Base-by-base conservation (phyloP, 64 coral and sea anemone genomes). In the Montipora sp. region DNA sequence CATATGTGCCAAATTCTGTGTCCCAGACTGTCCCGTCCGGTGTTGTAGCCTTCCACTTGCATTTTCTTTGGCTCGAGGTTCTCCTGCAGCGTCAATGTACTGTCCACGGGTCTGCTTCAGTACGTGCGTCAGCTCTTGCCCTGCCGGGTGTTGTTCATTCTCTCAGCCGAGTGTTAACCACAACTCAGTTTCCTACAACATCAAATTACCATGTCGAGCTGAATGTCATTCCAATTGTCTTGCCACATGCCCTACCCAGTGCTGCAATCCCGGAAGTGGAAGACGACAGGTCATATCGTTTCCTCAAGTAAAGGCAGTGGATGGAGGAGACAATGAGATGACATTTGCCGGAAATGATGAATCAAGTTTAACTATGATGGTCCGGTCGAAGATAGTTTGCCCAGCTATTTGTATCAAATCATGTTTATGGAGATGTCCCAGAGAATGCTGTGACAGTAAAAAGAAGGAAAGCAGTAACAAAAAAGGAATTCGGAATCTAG, bases 391-490 rank as follows among this genome's bases (percentile, higher is more conserved):
- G 49, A 51, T 72, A 18, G 79, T 20, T 2, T 96, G 95, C 46
- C 95, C 95, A 59, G 24, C 80, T 24, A 23, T 18, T 4, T 96
- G 95, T 36, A 73, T n/a, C 5, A 79, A 67, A n/a, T 18, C 61
- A 9, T 96, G 95, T 49, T 23, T 74, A 7, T 47, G 68, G 8
- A 65, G 61, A 36, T 96, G 95, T 67, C 92, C 95, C n/a, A 61
- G 81, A 12, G 81, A 93, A 18, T 96, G 95, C 70, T 96, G 95
- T 23, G 72, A 63, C 23, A 74, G 65, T 73, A 65, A 75, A 1
- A 76, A 50, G 15, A 94, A 72, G 36, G 19, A 66, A 57, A 82
- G 49, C 71, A 58, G 19, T 48, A 51, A 78, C 13, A 43, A 51
- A 18, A 58, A 65, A 11, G 59, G 51, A 43, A 77, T 12, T 18